Evolutionary conservation across 2,888 invertebrate species (phyloP), one percentile per base, ranked within the genome.

Genomic region (Orthosia gothica): DNA sequence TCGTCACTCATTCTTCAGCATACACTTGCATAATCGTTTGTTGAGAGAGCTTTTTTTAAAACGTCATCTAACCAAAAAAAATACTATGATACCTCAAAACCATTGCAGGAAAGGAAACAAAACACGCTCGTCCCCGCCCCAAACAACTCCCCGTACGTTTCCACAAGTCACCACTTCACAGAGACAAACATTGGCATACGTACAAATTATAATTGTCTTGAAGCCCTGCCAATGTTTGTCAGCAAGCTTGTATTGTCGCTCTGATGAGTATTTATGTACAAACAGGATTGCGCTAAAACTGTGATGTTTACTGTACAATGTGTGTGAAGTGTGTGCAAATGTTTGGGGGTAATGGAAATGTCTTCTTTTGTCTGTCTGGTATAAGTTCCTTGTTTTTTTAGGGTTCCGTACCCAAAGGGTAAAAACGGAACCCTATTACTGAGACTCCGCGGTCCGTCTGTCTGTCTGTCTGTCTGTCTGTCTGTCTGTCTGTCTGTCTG

Each of bases 151-250:
- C 58, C 70, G 50, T 70, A 50, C 18, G 57, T 62, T 45, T n/a
- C 49, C 72, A 23, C 32, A 59, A 66, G 23, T 71, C 73, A 67
- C 68, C 62, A 76, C 80, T 84, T 70, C 45, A 54, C 20, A 65
- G 61, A 74, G 54, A 58, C 72, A 73, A 83, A 85, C 76, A 74
- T 83, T 88, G 87, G 83, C 88, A 71, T 82, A 67, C 74, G 74
- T 80, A 87, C 85, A 83, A 88, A 87, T 87, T 85, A 88, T 88
- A 87, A 88, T 86, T 82, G 87, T 79, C 82, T 88, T 83, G 87
- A 87, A 82, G 85, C 76, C 69, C 63, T 82, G 87, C 88, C 88
- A 87, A 88, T 79, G 79, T 87, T 84, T 87, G 82, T 75, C 72
- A 76, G 73, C 76, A 70, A 69, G 57, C 68, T 50, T 69, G 70